Base-by-base conservation (phyloP, 2,113 vertebrate genomes). In the Bos javanicus region DNA sequence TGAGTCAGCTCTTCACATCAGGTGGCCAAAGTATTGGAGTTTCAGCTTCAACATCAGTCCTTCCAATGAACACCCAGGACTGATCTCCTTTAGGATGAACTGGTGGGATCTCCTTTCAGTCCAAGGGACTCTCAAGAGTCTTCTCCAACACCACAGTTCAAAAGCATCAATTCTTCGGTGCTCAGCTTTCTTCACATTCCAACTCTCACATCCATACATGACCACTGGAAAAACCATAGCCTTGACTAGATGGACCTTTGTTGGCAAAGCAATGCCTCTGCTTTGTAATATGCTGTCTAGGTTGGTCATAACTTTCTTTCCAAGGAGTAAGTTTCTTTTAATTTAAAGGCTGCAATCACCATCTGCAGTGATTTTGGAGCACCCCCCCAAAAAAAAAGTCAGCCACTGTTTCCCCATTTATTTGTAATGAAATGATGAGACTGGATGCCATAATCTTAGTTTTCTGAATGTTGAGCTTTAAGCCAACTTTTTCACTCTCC, bases 101-200 rank as follows among this genome's bases (percentile, higher is more conserved):
- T 64, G 60, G 60, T 64, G 33, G 15, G 30, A 64, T 16, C 14
- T 62, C 60, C 60, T 64, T 64, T 30, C 14, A 64, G 60, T 33
- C 14, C 30, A 64, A 64, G 60, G 60, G 15, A 64, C 28, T 64
- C 60, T 64, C 3, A 64, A 64, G 60, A 64, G 30, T 64, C 15
- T 64, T 33, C 30, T 64, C 60, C 60, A 64, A 33, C 14, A 33
- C 14, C 14, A 64, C 60, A 64, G 30, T 64, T 64, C 60, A 64
- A 64, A 64, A 64, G 30, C 60, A 64, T 33, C 60, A 64, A 8
- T 33, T 33, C 14, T 64, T 16, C 0, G 1, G 6, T 0, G 0
- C 13, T 33, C 60, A 62, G 60, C 60, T 16, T 15, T 62, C 60
- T 62, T 62, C 16, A 62, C 6, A 62, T 1, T 33, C 30, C 14